Conservation (phyloP, 1,140 invertebrate genomes). For the Ganaspis sp. region DNA sequence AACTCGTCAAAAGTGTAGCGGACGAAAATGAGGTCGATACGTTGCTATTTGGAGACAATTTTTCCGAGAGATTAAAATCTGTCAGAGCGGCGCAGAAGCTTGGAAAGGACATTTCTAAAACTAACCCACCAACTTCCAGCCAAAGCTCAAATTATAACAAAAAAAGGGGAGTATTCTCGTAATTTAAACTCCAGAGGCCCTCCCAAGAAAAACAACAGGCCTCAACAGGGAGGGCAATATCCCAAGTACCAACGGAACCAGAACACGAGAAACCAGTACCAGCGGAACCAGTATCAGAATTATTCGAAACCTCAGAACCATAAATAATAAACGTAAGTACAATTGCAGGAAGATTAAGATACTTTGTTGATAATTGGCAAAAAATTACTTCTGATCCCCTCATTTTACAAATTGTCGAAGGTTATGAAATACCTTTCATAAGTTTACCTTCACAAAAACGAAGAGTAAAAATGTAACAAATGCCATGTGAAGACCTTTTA, state of each 20-base stretch:
- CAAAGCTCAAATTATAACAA: neutral
- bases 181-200: slow-evolving; percentile 7
- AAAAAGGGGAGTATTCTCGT: slow-evolving; percentile 18
- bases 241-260: neutral
- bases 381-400: slow-evolving; percentile 29
- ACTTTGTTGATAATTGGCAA: neutral
- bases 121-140: neutral
- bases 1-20: neutral
- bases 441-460: neutral
- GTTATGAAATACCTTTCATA: neutral
- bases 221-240: neutral
- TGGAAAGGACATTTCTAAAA: neutral
- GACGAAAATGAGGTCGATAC: neutral
- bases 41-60: neutral
- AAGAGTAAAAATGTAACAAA: neutral
- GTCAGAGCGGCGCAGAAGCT: neutral
- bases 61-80: neutral
- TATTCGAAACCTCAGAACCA: neutral
- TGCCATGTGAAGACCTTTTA: neutral
- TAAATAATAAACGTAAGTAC: neutral
- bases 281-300: no score
- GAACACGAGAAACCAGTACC: no score
- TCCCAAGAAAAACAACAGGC: slow-evolving; percentile 14
- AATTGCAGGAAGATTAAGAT: neutral
- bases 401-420: neutral